Evolutionary conservation across 2,888 invertebrate species (phyloP).

Genomic region (Choreutis nemorana): DNA sequence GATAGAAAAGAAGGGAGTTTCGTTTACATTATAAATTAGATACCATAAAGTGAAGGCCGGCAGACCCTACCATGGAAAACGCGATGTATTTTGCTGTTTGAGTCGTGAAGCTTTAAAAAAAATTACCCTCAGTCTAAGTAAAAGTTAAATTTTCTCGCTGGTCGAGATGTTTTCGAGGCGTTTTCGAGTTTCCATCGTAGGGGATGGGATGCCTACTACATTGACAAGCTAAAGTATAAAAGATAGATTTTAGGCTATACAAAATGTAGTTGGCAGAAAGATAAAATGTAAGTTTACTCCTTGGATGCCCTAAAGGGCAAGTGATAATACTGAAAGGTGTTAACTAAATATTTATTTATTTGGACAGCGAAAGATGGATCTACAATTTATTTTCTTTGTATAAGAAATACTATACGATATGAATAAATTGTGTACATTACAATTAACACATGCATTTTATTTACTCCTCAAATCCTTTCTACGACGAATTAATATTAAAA

Average conservation of each 20-base stretch:
- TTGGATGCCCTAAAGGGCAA: constrained; percentile 41
- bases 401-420: constrained; percentile 61
- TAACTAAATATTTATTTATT: constrained; percentile 63
- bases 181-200: constrained; percentile 9
- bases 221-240: constrained; percentile 8
- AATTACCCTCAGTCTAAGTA: too few relatives aligned
- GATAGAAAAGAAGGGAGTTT: constrained; percentile 37
- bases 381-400: constrained; percentile 67
- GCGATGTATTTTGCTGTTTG: too few relatives aligned
- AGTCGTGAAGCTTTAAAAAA: too few relatives aligned
- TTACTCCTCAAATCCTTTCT: constrained; percentile 16
- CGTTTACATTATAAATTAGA: constrained; percentile 17
- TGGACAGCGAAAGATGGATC: constrained; percentile 55
- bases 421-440: constrained; percentile 65
- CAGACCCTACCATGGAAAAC: constrained; percentile 19
- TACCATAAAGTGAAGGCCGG: constrained; percentile 19
- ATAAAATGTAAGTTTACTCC: too few relatives aligned
- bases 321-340: constrained; percentile 48
- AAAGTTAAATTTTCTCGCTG: constrained; percentile 13
- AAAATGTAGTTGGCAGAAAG: too few relatives aligned
- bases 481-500: constrained; percentile 7
- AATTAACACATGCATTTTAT: constrained; percentile 45
- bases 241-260: constrained; percentile 8
- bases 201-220: constrained; percentile 8
- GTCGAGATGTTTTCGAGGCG: constrained; percentile 13